These are phyloP conservation scores for Scaptomyza montana DNA, from an alignment of 1,140 invertebrate species.

Conservation along the genomic window DNA sequence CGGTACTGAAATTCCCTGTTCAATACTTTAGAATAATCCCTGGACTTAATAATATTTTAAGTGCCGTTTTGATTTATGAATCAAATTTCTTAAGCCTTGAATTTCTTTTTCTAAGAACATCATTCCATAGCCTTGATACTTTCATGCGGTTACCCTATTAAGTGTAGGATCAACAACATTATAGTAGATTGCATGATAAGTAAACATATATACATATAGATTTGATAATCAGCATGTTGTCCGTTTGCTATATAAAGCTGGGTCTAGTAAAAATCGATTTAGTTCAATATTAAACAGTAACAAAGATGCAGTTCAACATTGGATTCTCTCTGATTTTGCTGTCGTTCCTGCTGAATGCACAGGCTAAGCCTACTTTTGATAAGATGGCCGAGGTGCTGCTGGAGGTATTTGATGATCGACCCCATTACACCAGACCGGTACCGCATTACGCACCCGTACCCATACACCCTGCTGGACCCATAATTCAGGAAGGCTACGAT, in stretches of 20 bases:
- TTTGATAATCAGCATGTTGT: conserved; percentile 26
- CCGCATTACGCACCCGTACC: conserved; percentile 11
- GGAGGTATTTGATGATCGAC: conserved; percentile 35
- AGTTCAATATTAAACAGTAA: conserved; percentile 10
- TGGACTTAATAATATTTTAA: too few relatives aligned
- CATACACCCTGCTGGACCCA: conserved; percentile 23
- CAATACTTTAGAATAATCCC: neutral
- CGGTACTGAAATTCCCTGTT: conserved; percentile 7
- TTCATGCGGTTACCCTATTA: neutral
- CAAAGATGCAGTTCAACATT: conserved; percentile 44
- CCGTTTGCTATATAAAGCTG: conserved; percentile 37
- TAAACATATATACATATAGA: conserved; percentile 11
- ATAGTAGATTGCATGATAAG: conserved; percentile 12
- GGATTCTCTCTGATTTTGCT: conserved; percentile 2
- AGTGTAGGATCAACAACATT: conserved; percentile 14
- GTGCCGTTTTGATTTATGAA: too few relatives aligned
- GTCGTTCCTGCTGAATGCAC: conserved; percentile 14
- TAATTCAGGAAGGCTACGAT: conserved; percentile 62
- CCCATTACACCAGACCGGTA: conserved; percentile 10
- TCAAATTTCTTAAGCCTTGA: neutral
- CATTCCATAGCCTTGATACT: neutral
- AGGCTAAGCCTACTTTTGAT: conserved; percentile 64
- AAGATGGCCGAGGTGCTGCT: conserved; percentile 61
- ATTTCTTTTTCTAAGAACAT: neutral
- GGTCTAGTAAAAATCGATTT: neutral